A percentile compares a stretch with the other conserved stretches of the same genome.
Conservation (phyloP, 2,113 vertebrate genomes). For the Gnathonemus echidnorhynchus region DNA sequence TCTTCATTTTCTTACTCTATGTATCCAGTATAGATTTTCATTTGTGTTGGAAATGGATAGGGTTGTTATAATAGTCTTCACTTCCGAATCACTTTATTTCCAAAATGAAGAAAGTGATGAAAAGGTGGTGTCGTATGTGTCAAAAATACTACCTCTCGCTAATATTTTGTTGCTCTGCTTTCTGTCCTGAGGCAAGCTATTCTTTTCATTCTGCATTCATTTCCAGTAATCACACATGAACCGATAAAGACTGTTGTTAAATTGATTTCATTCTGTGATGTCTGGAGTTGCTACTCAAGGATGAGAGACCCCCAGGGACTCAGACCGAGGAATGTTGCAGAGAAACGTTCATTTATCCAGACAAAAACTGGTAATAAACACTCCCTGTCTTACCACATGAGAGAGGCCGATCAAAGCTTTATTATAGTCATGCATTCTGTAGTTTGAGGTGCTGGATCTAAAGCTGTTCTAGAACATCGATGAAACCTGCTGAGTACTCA, state of each 20-base stretch:
- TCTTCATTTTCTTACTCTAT: constrained; percentile 12
- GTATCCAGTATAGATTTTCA: constrained; percentile 10
- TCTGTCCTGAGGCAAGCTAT: constrained; percentile 35
- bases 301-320: constrained; percentile 25
- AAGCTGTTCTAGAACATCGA: neutral
- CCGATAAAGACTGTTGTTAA: constrained; percentile 51
- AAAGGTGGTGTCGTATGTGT: neutral
- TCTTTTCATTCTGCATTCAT: constrained; percentile 48
- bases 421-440: neutral
- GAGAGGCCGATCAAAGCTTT: neutral
- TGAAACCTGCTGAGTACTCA: neutral
- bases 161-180: neutral
- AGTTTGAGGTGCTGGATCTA: neutral
- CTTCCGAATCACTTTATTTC: constrained; percentile 13
- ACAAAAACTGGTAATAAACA: neutral
- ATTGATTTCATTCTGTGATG: constrained; percentile 46
- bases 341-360: neutral
- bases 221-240: constrained; percentile 61
- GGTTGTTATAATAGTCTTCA: constrained; percentile 2
- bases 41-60: constrained; percentile 15
- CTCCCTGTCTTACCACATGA: neutral
- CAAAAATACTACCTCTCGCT: neutral
- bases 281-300: constrained; percentile 36
- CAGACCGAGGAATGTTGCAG: constrained; percentile 24
- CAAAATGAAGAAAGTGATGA: neutral